Conservation (phyloP, 2,797 vertebrate genomes). For the Aratinga solstitialis region DNA sequence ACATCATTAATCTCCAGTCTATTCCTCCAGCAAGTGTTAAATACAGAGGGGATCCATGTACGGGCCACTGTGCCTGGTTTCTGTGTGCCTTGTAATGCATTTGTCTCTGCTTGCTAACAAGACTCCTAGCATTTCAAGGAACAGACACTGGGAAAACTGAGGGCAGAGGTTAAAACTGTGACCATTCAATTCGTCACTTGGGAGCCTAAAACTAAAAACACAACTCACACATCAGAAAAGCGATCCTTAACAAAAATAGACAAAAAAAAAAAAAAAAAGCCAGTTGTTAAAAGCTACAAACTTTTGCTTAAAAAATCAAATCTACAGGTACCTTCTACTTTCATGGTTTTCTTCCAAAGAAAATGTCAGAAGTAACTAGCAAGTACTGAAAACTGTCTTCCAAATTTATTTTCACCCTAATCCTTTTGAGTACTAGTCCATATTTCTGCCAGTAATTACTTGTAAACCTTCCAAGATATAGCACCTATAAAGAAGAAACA, state of each 20-base stretch:
- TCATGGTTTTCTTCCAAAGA: background rate
- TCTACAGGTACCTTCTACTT: background rate
- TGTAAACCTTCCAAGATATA: background rate
- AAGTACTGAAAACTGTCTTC: background rate
- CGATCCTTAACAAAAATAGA: background rate
- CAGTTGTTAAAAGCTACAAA: background rate
- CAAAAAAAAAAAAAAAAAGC: too few species aligned
- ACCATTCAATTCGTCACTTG: background rate
- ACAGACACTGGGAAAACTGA: background rate
- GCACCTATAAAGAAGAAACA: background rate
- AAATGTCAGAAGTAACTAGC: background rate
- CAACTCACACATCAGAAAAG: background rate
- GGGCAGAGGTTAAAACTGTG: background rate
- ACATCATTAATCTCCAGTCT: background rate
- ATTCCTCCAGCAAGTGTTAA: conserved; percentile 14
- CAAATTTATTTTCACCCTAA: background rate
- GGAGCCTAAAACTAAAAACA: background rate
- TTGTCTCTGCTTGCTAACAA: background rate
- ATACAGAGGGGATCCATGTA: background rate
- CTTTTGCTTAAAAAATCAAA: background rate
- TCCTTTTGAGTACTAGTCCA: background rate
- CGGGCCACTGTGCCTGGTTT: background rate
- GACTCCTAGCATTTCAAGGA: background rate
- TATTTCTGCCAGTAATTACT: background rate
- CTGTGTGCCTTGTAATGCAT: background rate